Evolutionary conservation across 2,888 invertebrate species (phyloP), one percentile per base, ranked within the genome.

Genomic region (Eristalis pertinax): DNA sequence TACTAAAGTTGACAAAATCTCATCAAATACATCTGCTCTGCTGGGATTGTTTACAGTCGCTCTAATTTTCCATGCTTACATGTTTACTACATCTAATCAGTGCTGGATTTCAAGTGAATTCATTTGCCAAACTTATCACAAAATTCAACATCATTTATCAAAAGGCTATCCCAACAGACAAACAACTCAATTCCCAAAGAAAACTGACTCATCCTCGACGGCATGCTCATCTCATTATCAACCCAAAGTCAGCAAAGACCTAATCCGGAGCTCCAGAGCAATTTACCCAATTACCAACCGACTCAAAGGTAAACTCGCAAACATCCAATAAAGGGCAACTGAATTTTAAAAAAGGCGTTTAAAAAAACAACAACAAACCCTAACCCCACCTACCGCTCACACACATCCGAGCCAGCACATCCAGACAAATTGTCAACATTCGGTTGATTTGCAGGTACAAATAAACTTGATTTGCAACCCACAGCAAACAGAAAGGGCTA

Each of bases 341-440:
- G 15, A 73, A 50, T 50, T 50, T 50, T 1, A 50, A 70, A 76
- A 85, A 86, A 75, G 69, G 32, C 70, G 62, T 65, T 83, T 75
- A 63, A 87, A 76, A 79, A 73, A 69, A 62, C 82, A 86, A 83
- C 78, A 82, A 63, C 82, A 81, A 77, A 65, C 50, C 13, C 38
- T 38, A 65, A 26, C 26, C 26, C 26, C 26, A 26, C 26, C 26
- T 4, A n/a, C 26, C 26, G 70, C 41, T 29, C 64, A 58, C 41
- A 75, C 69, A 43, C 56, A 15, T 19, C 50, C 68, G 10, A 81
- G 4, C 22, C 35, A 19, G 68, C 35, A 70, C 68, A 82, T 75
- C 80, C 87, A 87, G 87, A 87, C 87, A 87, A 87, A 87, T 80
- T 87, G 87, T 87, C 87, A 87, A 87, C 79, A 87, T 80, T 87